phyloP scores from a whole-genome alignment of 2,113 vertebrate genomes.

The Austrofundulus limnaeus region DNA sequence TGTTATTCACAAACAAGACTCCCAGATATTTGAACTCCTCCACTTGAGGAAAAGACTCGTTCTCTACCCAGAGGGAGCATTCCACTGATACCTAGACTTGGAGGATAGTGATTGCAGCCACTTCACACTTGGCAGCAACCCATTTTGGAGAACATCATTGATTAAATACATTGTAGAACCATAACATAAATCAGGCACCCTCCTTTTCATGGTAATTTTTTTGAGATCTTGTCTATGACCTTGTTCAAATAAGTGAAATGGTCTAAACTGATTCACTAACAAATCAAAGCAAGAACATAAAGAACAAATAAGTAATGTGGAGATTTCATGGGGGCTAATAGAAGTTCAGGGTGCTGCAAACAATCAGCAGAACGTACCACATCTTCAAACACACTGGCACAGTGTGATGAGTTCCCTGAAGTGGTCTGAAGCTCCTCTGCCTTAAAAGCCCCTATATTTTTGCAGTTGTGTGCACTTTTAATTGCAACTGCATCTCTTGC shows the following conservation, averaged over 20 bases:
- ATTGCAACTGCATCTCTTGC: slow-evolving; percentile 79
- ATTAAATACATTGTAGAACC: too few relatives aligned
- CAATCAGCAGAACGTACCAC: slow-evolving; percentile 52
- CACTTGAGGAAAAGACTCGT: too few relatives aligned
- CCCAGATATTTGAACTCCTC: too few relatives aligned
- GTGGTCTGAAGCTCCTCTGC: slow-evolving; percentile 71
- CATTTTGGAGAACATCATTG: too few relatives aligned
- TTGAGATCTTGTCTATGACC: too few relatives aligned
- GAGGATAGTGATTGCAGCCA: too few relatives aligned
- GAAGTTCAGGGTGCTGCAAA: slow-evolving; percentile 62
- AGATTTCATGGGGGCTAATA: slow-evolving; percentile 37
- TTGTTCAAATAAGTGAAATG: neutral
- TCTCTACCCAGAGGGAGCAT: too few relatives aligned
- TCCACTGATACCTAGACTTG: too few relatives aligned
- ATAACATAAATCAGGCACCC: too few relatives aligned
- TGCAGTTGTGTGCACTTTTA: slow-evolving; percentile 84
- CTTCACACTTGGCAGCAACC: too few relatives aligned
- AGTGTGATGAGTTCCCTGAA: slow-evolving; percentile 77
- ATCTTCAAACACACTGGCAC: slow-evolving; percentile 74
- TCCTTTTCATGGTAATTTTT: too few relatives aligned
- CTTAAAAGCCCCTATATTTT: slow-evolving; percentile 78
- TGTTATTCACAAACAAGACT: too few relatives aligned
- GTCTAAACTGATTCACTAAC: slow-evolving; percentile 20
- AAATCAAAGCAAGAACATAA: slow-evolving; percentile 6
- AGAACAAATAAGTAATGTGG: slow-evolving; percentile 3